Percentiles rank a stretch among this genome's conserved stretches.
Conservation (phyloP, 2,888 invertebrate genomes). For the Drosophila percnosoma region DNA sequence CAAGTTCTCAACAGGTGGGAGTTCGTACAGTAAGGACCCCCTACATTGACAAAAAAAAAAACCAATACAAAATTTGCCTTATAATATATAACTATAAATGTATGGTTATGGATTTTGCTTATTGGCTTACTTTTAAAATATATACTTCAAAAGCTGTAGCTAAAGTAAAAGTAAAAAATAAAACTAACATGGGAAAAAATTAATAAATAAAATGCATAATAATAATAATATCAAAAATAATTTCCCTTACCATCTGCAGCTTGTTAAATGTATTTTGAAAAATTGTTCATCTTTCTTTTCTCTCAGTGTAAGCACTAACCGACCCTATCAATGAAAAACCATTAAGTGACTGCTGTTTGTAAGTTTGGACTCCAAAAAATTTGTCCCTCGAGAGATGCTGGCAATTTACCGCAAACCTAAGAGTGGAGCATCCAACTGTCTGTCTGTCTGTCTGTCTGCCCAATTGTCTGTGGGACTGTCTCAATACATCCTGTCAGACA, state of each 20-base stretch:
- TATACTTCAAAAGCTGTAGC: background rate
- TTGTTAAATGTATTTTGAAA: background rate
- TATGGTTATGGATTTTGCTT: background rate
- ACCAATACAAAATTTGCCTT: background rate
- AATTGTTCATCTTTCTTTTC: background rate
- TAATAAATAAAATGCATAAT: background rate
- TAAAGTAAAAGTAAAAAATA: background rate
- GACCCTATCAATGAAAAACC: constrained; percentile 67
- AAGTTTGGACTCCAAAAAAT: constrained; percentile 37
- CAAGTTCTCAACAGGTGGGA: constrained; percentile 56
- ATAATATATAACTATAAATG: background rate
- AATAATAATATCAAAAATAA: background rate
- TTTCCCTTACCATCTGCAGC: background rate
- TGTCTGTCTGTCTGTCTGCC: background rate
- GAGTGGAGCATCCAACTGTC: constrained; percentile 24
- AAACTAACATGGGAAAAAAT: background rate
- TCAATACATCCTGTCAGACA: constrained; percentile 54
- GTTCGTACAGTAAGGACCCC: background rate
- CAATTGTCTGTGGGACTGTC: constrained; percentile 17
- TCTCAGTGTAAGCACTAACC: constrained; percentile 21
- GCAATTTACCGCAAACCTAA: constrained; percentile 42
- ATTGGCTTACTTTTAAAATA: background rate
- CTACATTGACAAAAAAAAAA: background rate
- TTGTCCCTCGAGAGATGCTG: constrained; percentile 54
- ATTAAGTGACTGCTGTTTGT: constrained; percentile 45